Evolutionary conservation across 2,888 invertebrate species (phyloP).

Genomic region (Ypsolopha sequella): DNA sequence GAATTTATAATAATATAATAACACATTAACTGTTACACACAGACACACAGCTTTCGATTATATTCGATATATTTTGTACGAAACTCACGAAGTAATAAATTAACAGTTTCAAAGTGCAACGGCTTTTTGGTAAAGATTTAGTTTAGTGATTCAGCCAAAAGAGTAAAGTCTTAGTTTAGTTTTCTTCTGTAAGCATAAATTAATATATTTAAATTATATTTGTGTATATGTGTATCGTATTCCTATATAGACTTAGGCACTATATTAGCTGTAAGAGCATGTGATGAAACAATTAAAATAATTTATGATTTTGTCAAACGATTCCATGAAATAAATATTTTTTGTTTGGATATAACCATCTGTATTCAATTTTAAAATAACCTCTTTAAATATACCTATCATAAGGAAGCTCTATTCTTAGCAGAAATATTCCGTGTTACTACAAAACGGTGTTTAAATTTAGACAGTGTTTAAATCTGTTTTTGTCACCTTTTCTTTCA

Average conservation of each 20-base stretch:
- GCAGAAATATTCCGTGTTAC: too few species aligned
- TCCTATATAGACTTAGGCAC: slow-evolving; percentile 39
- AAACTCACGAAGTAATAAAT: not conserved
- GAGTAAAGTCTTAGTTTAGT: slow-evolving; percentile 5
- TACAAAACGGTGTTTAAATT: too few species aligned
- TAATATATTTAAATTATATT: slow-evolving; percentile 25
- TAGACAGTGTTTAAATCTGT: too few species aligned
- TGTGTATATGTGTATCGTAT: slow-evolving; percentile 36
- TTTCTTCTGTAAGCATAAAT: slow-evolving; percentile 18
- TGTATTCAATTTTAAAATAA: slow-evolving; percentile 3
- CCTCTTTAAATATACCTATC: too few species aligned
- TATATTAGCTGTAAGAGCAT: slow-evolving; percentile 34
- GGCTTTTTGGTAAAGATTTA: not conserved
- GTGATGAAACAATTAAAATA: slow-evolving; percentile 21
- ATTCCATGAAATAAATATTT: slow-evolving; percentile 50
- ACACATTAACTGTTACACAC: not conserved
- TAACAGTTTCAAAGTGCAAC: not conserved
- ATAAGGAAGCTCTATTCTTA: too few species aligned
- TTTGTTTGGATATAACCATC: slow-evolving; percentile 11
- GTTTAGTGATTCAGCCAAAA: slow-evolving; percentile 5
- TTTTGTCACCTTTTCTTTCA: too few species aligned
- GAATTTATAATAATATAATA: not conserved
- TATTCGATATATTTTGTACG: not conserved
- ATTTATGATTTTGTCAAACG: slow-evolving; percentile 27
- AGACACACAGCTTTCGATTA: not conserved